phyloP scores from a whole-genome alignment of 2,797 vertebrate species.

The Cossypha niveicapilla region DNA sequence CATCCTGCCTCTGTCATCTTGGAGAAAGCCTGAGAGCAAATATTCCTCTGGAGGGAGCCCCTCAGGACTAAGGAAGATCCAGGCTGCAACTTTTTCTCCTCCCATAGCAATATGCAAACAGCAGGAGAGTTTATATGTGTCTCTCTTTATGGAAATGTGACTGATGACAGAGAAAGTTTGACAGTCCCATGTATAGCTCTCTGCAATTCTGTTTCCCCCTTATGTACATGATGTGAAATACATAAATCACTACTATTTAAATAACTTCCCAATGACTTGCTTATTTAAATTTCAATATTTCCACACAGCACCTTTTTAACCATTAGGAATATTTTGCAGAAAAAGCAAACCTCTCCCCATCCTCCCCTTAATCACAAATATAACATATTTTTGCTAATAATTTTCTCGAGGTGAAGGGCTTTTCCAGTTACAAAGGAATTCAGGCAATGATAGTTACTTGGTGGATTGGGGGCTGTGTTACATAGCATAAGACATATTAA shows the following conservation, averaged over 20 bases:
- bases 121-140: neutral
- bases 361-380: neutral
- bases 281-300: neutral
- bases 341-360: neutral
- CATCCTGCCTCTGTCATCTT: conserved; percentile 3
- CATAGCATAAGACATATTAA: neutral
- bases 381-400: neutral
- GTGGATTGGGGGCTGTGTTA: neutral
- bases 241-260: neutral
- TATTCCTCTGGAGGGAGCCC: conserved; percentile 47
- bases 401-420: neutral
- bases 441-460: neutral
- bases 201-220: neutral
- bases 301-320: neutral
- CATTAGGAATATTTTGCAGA: neutral
- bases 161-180: neutral
- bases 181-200: neutral
- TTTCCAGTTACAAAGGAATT: neutral
- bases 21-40: neutral
- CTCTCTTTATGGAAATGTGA: neutral
- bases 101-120: neutral
- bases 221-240: neutral
- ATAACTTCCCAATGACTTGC: neutral
- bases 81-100: conserved; percentile 42
- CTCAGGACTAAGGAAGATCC: neutral